Evolutionary conservation across 2,113 vertebrate species (phyloP), one percentile per base, ranked within the genome.

Genomic region (Platycercus adscitus): DNA sequence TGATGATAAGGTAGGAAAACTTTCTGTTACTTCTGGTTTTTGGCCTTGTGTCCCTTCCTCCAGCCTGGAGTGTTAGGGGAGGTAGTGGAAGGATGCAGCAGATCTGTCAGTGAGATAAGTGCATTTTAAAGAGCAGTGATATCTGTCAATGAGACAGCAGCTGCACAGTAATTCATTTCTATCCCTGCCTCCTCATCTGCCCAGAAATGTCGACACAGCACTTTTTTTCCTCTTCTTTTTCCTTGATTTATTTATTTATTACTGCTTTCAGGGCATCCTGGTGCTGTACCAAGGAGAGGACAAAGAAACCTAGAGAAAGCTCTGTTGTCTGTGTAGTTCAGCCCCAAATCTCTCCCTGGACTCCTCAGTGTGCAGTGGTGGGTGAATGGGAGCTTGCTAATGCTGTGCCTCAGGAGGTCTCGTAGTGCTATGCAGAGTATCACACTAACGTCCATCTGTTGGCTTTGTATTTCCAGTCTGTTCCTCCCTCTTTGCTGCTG

Each of bases 81-180:
- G 64, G 61, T 16, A 19, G 29, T 8, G 53, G 41, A 3, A 33
- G 46, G 72, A 39, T 17, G 33, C 65, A 35, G 81, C 6, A 24
- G 78, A 12, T 29, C 43, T 91, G 81, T 63, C 44, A 41, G 60
- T 5, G 47, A 64, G 65, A 50, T 69, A 79, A 91, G 81, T 65
- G 68, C 1, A 10, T 77, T 93, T 73, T 93, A 94, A 94, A 91
- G 93, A 91, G 88, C 56, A 53, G 18, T 23, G 85, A 35, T 55
- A 71, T 80, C 93, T 91, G 76, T 95, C 94, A 90, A 2, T 20
- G 89, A 71, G 81, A 12, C 78, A 82, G 91, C 84, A 94, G 86
- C 81, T 92, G 79, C 76, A 35, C 43, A 2, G 6, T 7, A 49
- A 91, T 84, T 73, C 56, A 49, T 78, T 46, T 33, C 79, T 49